Evolutionary conservation across 2,113 vertebrate species (phyloP), one percentile per base, ranked within the genome.

Genomic region (Colistium nudipinnis): DNA sequence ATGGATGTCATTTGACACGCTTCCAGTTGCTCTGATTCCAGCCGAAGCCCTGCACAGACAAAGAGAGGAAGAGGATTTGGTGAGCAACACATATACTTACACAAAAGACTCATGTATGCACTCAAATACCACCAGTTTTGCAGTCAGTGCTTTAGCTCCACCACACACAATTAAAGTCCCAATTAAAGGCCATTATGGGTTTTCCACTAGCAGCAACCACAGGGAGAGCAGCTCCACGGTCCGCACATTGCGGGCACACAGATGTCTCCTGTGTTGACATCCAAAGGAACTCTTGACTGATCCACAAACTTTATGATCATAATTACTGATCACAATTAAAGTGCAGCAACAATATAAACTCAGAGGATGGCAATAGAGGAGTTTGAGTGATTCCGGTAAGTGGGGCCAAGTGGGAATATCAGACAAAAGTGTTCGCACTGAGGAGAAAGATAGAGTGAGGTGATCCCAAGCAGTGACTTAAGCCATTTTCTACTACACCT

Each of bases 171-270:
- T 91, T 91, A 91, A 89, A 89, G 86, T 90, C 78, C 88, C 89
- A 91, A 91, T 92, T 92, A 92, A 91, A 85, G 82, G 59, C 88
- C 89, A 92, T 92, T 92, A 91, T 88, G 85, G 90, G 67, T 91
- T 89, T 90, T 88, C 89, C 88, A 87, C 87, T 83, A 70, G 85
- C 78, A 70, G 70, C 71, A 39, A 88, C 89, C 90, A 69, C 87
- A 89, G 74, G 82, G 78, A 71, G 84, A 87, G 67, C 71, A 85
- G 77, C 81, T 80, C 85, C 78, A 68, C 33, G 63, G 81, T 68
- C 74, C 59, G 71, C 74, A 73, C 80, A 78, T 87, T 92, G 88
- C 65, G 88, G 86, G 83, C 84, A 81, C 87, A 81, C 86, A 87
- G 68, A 88, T 85, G 89, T 91, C 88, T 92, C 86, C 76, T 82